Conservation (phyloP, 2,113 vertebrate genomes). For the Bos indicus region DNA sequence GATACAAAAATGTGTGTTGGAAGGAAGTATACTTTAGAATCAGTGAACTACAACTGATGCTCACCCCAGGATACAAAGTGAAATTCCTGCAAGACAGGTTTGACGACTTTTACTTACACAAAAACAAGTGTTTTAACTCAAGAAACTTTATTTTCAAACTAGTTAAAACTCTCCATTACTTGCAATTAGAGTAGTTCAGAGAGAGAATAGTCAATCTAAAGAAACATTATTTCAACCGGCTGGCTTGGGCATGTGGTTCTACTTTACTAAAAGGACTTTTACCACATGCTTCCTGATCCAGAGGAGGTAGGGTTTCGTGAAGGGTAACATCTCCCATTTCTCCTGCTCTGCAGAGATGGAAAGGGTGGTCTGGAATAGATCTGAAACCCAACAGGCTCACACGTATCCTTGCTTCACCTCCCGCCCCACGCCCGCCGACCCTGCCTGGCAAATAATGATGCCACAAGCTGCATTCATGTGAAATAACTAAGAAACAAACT, state of each 20-base stretch:
- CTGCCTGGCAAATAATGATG: neutral
- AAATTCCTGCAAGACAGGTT: neutral
- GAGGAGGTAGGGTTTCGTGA: neutral
- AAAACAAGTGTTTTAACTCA: neutral
- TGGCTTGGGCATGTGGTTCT: neutral
- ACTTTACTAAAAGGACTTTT: neutral
- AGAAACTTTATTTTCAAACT: neutral
- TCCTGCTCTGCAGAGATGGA: neutral
- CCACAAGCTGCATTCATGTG: neutral
- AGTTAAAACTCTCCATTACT: neutral
- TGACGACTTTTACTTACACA: neutral
- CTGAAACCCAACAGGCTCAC: neutral
- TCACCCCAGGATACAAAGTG: neutral
- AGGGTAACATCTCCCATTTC: neutral
- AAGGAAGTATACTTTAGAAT: neutral
- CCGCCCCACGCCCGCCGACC: rapidly evolving
- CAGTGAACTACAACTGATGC: neutral
- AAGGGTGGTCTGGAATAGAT: rapidly evolving
- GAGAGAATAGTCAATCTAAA: neutral
- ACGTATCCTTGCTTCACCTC: neutral
- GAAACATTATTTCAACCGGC: neutral
- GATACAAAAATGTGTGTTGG: neutral
- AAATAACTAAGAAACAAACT: neutral
- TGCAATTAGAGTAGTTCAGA: neutral
- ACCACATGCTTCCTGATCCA: neutral